Evolutionary conservation across 2,888 invertebrate species (phyloP), one percentile per base, ranked within the genome.

Genomic region (Galerucella calmariensis): DNA sequence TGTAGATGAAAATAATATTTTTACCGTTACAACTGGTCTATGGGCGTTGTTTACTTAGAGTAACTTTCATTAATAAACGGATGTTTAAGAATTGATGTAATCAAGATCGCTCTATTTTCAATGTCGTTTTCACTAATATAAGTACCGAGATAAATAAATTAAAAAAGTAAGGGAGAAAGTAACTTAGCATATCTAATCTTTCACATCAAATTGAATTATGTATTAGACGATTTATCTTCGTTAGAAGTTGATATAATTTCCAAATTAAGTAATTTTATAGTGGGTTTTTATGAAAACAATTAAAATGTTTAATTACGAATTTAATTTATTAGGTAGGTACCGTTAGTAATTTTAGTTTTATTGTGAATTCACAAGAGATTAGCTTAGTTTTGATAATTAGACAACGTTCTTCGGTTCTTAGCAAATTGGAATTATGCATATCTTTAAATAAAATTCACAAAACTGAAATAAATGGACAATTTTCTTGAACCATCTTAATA

Each of bases 61-160:
- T 51, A 51, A 75, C 75, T 75, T 75, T 75, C 75, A 48, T 61
- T 69, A 24, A 61, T 62, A 75, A 69, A 67, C 75, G 75, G 72
- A 75, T 73, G 65, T 67, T 20, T 44, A 12, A 48, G 53, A 58
- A 44, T 73, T 69, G 73, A 75, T 73, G 72, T 73, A 75, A 75
- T 62, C 69, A n/a, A 73, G 67, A 61, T 73, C 69, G 75, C 69
- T 75, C 75, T 73, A 75, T 73, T 75, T 72, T 72, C 75, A 66
- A 58, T 59, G 65, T 59, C 44, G 46, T 69, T 75, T 75, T 75
- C 75, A 69, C 72, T 75, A 41, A 67, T 11, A 56, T 56, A 41
- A 41, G 35, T 41, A 67, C 14, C 16, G 20, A 11, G 63, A 46
- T 71, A 65, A 59, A 58, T 27, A 35, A 56, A 44, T 8, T 11